Conservation (phyloP, 1,140 invertebrate genomes). For the Rhopalosiphum padi region DNA sequence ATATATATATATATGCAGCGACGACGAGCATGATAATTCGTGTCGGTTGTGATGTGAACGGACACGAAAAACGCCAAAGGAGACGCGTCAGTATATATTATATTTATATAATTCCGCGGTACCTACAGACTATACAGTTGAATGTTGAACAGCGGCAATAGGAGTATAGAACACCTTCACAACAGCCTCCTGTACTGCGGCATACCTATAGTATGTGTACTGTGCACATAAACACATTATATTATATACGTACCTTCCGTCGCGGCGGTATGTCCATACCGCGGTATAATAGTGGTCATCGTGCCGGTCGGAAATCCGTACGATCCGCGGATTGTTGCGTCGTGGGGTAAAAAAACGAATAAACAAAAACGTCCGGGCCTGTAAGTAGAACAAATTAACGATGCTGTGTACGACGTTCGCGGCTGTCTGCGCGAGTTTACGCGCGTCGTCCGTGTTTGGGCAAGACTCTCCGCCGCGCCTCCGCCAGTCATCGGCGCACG, state of each 20-base stretch:
- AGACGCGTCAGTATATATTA: background rate
- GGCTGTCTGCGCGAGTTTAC: conserved; percentile 31
- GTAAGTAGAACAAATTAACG: conserved; percentile 56
- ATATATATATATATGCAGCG: background rate
- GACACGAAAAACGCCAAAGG: background rate
- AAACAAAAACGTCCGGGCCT: background rate
- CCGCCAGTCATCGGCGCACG: background rate
- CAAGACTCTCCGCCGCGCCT: background rate
- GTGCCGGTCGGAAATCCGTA: background rate
- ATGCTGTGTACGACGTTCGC: background rate
- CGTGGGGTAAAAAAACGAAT: background rate
- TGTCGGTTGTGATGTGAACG: background rate
- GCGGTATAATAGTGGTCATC: background rate
- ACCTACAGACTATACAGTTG: too few species aligned
- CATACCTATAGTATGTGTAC: background rate
- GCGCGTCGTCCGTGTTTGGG: background rate
- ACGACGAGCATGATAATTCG: background rate
- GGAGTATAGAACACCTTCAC: background rate
- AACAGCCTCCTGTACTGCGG: too few species aligned
- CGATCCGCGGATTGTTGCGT: background rate
- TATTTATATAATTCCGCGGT: too few species aligned
- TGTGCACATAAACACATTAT: background rate
- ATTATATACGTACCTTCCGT: background rate
- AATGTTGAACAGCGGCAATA: background rate
- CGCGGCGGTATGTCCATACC: background rate